phyloP scores from a whole-genome alignment of 2,888 invertebrate species.

The Caradrina kadenii region DNA sequence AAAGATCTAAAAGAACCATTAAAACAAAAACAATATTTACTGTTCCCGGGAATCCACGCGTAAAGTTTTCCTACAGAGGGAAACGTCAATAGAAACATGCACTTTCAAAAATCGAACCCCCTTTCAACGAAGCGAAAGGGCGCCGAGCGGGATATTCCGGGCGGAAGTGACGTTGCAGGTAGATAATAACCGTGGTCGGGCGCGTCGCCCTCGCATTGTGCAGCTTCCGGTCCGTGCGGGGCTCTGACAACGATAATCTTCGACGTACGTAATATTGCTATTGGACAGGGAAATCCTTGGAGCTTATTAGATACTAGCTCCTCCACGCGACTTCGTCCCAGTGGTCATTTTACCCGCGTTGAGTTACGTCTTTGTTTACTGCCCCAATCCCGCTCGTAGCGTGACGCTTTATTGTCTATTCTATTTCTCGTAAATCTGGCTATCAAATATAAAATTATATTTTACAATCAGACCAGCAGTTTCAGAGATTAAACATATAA shows the following conservation, averaged over 20 bases:
- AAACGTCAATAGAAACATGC: slow-evolving; percentile 59
- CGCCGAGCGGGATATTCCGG: slow-evolving; percentile 67
- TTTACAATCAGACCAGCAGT: too few relatives aligned
- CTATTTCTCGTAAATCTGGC: too few relatives aligned
- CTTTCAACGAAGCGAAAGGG: slow-evolving; percentile 65
- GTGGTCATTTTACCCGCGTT: too few relatives aligned
- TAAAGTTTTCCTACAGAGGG: slow-evolving; percentile 54
- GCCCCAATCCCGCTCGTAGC: too few relatives aligned
- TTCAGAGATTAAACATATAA: too few relatives aligned
- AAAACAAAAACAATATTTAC: slow-evolving; percentile 54
- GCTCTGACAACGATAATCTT: slow-evolving; percentile 86
- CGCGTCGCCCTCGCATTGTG: slow-evolving; percentile 78
- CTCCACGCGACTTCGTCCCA: too few relatives aligned
- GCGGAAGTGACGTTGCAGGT: slow-evolving; percentile 88
- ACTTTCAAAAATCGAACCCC: slow-evolving; percentile 71
- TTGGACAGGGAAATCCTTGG: slow-evolving; percentile 71
- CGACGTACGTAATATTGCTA: slow-evolving; percentile 86
- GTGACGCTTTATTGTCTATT: too few relatives aligned
- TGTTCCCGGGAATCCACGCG: slow-evolving; percentile 44
- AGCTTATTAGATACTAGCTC: slow-evolving; percentile 42
- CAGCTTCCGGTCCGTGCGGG: slow-evolving; percentile 84
- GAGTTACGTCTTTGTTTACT: too few relatives aligned
- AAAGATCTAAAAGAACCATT: slow-evolving; percentile 30
- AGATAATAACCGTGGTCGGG: slow-evolving; percentile 82
- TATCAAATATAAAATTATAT: too few relatives aligned